Conservation (phyloP, 2,113 vertebrate species). For the Seriola quinqueradiata region DNA sequence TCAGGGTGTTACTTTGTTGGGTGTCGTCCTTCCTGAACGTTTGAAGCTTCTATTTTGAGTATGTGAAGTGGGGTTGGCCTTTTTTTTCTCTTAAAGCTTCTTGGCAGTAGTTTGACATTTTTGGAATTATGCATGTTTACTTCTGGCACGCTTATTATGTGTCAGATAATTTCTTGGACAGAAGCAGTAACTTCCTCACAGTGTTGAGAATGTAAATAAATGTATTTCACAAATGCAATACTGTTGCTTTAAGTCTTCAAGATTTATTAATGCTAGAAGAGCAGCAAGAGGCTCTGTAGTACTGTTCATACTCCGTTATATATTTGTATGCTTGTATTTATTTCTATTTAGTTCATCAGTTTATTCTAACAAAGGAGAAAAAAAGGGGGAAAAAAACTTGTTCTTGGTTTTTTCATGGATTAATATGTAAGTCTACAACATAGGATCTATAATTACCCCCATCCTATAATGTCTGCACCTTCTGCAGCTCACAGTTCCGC, state of each 20-base stretch:
- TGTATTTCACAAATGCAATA: neutral
- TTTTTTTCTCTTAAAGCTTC: neutral
- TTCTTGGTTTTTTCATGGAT: slow-evolving; percentile 20
- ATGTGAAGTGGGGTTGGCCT: neutral
- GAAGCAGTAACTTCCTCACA: neutral
- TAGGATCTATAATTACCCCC: slow-evolving; percentile 27
- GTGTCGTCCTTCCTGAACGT: slow-evolving; percentile 1
- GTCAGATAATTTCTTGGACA: neutral
- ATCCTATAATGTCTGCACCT: slow-evolving; percentile 41
- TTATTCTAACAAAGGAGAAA: neutral
- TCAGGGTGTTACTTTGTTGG: slow-evolving; percentile 8
- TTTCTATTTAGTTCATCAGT: slow-evolving; percentile 6
- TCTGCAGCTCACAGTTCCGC: slow-evolving; percentile 43
- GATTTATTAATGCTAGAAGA: neutral
- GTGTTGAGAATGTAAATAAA: neutral
- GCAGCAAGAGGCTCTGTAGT: neutral
- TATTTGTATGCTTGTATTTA: neutral
- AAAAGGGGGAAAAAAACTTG: neutral
- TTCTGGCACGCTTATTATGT: neutral
- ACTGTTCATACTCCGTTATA: neutral
- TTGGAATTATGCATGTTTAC: neutral
- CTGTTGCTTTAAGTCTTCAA: neutral
- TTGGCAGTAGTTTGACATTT: neutral
- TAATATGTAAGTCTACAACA: slow-evolving; percentile 2
- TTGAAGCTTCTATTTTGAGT: neutral